Percentiles rank a stretch among this genome's conserved stretches.
Evolutionary conservation across 2,888 invertebrate genomes (phyloP).

Genomic region (Parnassius orleans): DNA sequence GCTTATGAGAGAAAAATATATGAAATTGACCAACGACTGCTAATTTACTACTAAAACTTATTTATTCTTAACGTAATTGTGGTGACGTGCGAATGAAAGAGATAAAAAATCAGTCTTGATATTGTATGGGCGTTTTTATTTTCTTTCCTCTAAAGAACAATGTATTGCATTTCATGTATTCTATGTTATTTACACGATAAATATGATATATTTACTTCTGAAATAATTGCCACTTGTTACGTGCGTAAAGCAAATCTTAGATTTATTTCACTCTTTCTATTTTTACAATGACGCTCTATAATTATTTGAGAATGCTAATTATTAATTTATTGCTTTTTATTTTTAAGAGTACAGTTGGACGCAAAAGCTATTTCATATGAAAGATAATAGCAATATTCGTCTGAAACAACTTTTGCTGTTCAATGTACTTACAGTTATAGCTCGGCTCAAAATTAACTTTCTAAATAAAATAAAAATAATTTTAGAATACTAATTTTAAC

Average conservation of each 20-base stretch:
- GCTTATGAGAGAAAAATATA: no score
- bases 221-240: slow-evolving; percentile 1
- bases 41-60: no score
- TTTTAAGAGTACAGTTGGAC: slow-evolving; percentile 4
- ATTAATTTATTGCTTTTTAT: slow-evolving; percentile 15
- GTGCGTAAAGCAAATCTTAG: not conserved
- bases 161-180: not conserved
- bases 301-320: slow-evolving; percentile 8
- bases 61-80: no score
- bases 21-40: no score
- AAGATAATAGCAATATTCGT: not conserved
- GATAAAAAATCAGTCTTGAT: slow-evolving; percentile 4
- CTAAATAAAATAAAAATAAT: slow-evolving; percentile 14
- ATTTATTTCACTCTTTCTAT: not conserved
- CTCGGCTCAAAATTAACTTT: slow-evolving; percentile 5
- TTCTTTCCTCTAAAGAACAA: slow-evolving; percentile 13
- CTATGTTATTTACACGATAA: not conserved
- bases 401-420: slow-evolving; percentile 7
- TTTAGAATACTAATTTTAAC: slow-evolving; percentile 21
- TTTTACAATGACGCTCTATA: slow-evolving; percentile 10
- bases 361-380: slow-evolving; percentile 9
- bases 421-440: slow-evolving; percentile 1
- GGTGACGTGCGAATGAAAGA: not conserved
- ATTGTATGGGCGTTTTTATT: not conserved
- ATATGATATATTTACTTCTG: not conserved